These are phyloP conservation scores for Nannobrachium achirus DNA, from an alignment of 2,113 vertebrate genomes.

Conservation along the genomic window DNA sequence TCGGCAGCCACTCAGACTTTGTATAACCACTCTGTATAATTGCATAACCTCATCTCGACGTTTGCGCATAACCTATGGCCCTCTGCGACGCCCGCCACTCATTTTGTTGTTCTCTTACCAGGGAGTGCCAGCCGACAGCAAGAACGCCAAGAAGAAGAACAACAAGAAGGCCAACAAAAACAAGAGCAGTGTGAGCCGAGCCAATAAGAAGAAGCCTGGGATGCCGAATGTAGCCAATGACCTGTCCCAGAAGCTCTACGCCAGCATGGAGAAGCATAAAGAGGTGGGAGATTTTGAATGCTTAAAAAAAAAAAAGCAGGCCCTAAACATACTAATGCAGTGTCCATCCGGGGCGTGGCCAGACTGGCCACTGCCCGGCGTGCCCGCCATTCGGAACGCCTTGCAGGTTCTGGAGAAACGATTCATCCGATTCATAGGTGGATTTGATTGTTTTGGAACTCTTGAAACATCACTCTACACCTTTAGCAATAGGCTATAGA, in stretches of 20 bases:
- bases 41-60: slow-evolving; percentile 32
- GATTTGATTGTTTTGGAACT: no score
- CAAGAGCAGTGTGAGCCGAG: slow-evolving; percentile 96
- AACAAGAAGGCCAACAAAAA: slow-evolving; percentile 99
- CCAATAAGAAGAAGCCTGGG: slow-evolving; percentile 98
- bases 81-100: slow-evolving; percentile 13
- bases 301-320: no score
- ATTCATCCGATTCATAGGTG: no score
- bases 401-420: no score
- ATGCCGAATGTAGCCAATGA: slow-evolving; percentile 98
- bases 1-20: slow-evolving; percentile 26
- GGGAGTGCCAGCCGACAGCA: slow-evolving; percentile 94
- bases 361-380: no score
- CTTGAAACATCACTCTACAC: no score
- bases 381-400: no score
- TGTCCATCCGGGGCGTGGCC: no score
- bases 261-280: slow-evolving; percentile 99
- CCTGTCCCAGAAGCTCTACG: slow-evolving; percentile 97
- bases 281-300: slow-evolving; percentile 81
- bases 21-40: slow-evolving; percentile 37
- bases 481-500: no score
- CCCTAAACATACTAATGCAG: no score
- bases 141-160: slow-evolving; percentile 99
- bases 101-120: slow-evolving; percentile 63
- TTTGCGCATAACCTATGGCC: slow-evolving; percentile 23